Evolutionary conservation across 2,888 invertebrate species (phyloP).

Genomic region (Erannis defoliaria): DNA sequence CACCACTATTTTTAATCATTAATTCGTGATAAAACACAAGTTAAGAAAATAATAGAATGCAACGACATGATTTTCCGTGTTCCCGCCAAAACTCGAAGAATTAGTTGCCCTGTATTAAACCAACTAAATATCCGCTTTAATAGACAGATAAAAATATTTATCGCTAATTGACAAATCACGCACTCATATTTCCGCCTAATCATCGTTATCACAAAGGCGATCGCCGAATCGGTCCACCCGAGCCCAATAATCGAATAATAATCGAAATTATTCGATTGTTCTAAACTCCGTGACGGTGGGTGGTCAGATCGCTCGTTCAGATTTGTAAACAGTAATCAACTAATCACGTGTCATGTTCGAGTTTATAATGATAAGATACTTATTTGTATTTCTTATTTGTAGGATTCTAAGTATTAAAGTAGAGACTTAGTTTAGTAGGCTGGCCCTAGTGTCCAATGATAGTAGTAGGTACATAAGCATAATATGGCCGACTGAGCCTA

Average conservation of each 20-base stretch:
- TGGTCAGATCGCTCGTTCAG: constrained; percentile 56
- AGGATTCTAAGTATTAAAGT: not conserved
- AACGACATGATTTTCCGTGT: too few species aligned
- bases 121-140: constrained; percentile 54
- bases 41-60: too few species aligned
- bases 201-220: constrained; percentile 75
- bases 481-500: too few species aligned
- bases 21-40: too few species aligned
- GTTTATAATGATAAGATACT: constrained; percentile 55
- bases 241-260: constrained; percentile 68
- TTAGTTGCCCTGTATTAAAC: constrained; percentile 1
- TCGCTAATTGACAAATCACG: constrained; percentile 70
- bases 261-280: constrained; percentile 73
- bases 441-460: too few species aligned
- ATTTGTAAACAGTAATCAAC: constrained; percentile 59
- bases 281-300: constrained; percentile 71
- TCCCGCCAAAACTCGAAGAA: too few species aligned
- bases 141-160: constrained; percentile 39
- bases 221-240: constrained; percentile 74
- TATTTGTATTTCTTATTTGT: not conserved
- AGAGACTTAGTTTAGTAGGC: not conserved
- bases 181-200: constrained; percentile 63
- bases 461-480: too few species aligned
- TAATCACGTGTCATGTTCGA: constrained; percentile 67
- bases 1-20: too few species aligned